phyloP scores from a whole-genome alignment of 2,888 invertebrate genomes.

The Cantharis nigra region DNA sequence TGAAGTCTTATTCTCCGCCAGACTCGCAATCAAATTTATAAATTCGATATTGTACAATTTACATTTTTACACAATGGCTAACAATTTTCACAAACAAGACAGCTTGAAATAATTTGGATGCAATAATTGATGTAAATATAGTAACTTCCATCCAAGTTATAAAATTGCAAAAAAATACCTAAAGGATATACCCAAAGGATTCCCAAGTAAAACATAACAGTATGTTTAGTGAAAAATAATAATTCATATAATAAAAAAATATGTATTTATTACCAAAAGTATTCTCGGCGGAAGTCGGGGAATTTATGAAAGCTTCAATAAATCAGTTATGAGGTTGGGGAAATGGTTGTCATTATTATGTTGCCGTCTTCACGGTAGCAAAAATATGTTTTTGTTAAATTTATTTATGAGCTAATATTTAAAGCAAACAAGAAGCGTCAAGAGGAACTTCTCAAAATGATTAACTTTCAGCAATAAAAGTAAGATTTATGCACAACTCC shows the following conservation, averaged over 20 bases:
- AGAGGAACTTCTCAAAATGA: constrained; percentile 36
- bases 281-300: constrained; percentile 42
- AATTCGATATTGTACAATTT: constrained; percentile 3
- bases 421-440: constrained; percentile 44
- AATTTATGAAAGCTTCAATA: constrained; percentile 48
- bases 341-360: constrained; percentile 54
- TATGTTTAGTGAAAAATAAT: not conserved
- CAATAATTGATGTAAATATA: not conserved
- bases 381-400: constrained; percentile 51
- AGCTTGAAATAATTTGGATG: not conserved
- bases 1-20: constrained; percentile 34
- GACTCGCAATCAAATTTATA: constrained; percentile 17
- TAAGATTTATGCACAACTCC: constrained; percentile 26
- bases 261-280: constrained; percentile 30
- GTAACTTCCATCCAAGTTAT: not conserved
- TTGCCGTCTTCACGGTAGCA: constrained; percentile 46
- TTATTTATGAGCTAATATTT: constrained; percentile 54
- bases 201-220: not conserved
- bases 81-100: not conserved
- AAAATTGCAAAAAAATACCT: not conserved
- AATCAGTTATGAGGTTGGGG: constrained; percentile 46
- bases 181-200: not conserved
- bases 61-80: not conserved
- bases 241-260: constrained; percentile 1
- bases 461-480: constrained; percentile 43